A percentile compares a stretch with the other conserved stretches of the same genome.
These are phyloP conservation scores for Periophthalmus modestus DNA, from an alignment of 2,113 vertebrate species.

Conservation along the genomic window DNA sequence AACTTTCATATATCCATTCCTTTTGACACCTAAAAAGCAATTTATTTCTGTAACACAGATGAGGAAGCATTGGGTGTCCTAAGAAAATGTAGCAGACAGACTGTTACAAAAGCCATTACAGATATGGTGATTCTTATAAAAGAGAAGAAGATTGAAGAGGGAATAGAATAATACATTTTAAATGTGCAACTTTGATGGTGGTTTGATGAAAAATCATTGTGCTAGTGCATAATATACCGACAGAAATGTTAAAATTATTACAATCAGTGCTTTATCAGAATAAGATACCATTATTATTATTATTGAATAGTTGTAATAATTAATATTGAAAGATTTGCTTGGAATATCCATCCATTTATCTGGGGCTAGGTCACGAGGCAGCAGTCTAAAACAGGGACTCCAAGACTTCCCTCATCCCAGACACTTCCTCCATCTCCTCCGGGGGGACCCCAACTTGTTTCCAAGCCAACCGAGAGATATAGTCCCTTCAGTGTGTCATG, in stretches of 20 bases:
- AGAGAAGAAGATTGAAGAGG: constrained; percentile 3
- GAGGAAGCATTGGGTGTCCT: constrained; percentile 23
- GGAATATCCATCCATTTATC: too few relatives aligned
- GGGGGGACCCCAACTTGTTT: too few relatives aligned
- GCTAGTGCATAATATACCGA: background rate
- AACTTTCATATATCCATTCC: background rate
- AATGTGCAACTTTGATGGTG: background rate
- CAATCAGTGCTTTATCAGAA: background rate
- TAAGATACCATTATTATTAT: too few relatives aligned
- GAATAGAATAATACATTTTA: background rate
- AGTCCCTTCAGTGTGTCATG: too few relatives aligned
- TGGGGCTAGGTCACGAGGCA: too few relatives aligned
- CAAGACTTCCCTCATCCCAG: too few relatives aligned
- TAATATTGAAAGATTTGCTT: too few relatives aligned
- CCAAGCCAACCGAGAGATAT: too few relatives aligned
- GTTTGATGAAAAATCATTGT: background rate
- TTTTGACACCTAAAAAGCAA: constrained; percentile 49
- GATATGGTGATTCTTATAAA: constrained; percentile 38
- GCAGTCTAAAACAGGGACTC: too few relatives aligned
- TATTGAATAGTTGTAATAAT: too few relatives aligned
- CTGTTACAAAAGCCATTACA: constrained; percentile 18
- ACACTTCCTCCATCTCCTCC: too few relatives aligned
- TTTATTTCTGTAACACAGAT: constrained; percentile 31
- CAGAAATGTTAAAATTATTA: background rate
- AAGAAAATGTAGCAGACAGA: constrained; percentile 45